These are phyloP conservation scores for Melanophora roralis DNA, from an alignment of 2,888 invertebrate species.

Conservation along the genomic window DNA sequence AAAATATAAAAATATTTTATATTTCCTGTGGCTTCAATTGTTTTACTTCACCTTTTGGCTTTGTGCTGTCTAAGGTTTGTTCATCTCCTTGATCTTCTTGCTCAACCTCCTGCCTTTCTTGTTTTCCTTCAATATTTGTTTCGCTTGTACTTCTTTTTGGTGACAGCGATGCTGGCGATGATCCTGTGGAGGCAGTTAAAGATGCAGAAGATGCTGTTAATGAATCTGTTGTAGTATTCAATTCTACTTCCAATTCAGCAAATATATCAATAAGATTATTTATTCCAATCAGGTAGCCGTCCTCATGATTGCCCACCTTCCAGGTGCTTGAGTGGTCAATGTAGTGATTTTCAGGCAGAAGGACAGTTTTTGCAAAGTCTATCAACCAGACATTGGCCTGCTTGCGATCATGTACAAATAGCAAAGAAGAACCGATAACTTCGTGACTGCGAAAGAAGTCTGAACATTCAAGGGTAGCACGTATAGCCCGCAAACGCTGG, in stretches of 20 bases:
- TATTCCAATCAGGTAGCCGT: slow-evolving; percentile 95
- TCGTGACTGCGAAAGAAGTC: slow-evolving; percentile 95
- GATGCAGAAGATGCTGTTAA: slow-evolving; percentile 32
- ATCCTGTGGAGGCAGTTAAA: slow-evolving; percentile 55
- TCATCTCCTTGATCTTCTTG: neutral
- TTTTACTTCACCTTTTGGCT: neutral
- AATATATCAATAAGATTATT: slow-evolving; percentile 93
- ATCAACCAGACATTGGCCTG: slow-evolving; percentile 97
- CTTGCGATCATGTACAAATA: slow-evolving; percentile 94
- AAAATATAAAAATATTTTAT: neutral
- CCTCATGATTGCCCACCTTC: slow-evolving; percentile 97
- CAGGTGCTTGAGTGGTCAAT: slow-evolving; percentile 90
- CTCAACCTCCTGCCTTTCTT: neutral
- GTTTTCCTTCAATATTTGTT: slow-evolving; percentile 51
- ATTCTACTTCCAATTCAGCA: slow-evolving; percentile 70
- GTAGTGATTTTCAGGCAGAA: slow-evolving; percentile 84
- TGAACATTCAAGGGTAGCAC: slow-evolving; percentile 89
- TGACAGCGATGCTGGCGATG: slow-evolving; percentile 64
- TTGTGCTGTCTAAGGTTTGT: neutral
- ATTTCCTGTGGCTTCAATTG: neutral
- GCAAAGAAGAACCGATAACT: slow-evolving; percentile 94
- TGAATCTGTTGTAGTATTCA: slow-evolving; percentile 29
- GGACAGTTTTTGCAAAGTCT: slow-evolving; percentile 96
- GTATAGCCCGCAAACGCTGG: slow-evolving; percentile 89
- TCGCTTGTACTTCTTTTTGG: slow-evolving; percentile 62